A percentile compares a stretch with the other conserved stretches of the same genome.
Evolutionary conservation across 2,113 vertebrate species (phyloP).

Genomic region (Alligator mississippiensis): DNA sequence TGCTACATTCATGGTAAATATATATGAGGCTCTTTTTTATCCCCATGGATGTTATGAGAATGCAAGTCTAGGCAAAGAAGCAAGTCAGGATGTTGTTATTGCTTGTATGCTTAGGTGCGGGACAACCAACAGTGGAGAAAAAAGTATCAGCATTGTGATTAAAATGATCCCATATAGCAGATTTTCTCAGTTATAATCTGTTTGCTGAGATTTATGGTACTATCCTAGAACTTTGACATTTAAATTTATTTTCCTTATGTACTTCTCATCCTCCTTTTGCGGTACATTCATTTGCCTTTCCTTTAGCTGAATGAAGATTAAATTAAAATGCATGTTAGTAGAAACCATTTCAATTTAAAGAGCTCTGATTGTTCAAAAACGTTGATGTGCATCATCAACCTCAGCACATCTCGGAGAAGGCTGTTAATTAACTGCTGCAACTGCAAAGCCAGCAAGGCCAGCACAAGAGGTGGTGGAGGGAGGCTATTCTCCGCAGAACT

Average conservation of each 20-base stretch:
- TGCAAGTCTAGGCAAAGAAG: slow-evolving; percentile 17
- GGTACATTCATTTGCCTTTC: neutral
- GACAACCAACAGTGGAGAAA: slow-evolving; percentile 20
- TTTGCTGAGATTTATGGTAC: slow-evolving; percentile 42
- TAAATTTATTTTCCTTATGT: slow-evolving; percentile 8
- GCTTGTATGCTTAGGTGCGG: slow-evolving; percentile 7
- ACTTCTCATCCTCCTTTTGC: slow-evolving; percentile 33
- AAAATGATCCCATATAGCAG: slow-evolving; percentile 21
- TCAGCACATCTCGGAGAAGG: rapidly evolving
- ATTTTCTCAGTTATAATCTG: neutral
- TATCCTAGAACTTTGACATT: slow-evolving; percentile 27
- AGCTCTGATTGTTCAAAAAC: neutral
- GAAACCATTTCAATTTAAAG: neutral
- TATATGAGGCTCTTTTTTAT: neutral
- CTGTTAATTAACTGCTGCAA: rapidly evolving
- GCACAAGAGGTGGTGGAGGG: neutral
- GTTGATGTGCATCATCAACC: rapidly evolving
- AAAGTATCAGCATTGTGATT: slow-evolving; percentile 32
- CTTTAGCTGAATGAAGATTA: slow-evolving; percentile 36
- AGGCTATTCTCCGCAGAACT: rapidly evolving
- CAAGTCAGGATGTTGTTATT: slow-evolving; percentile 27
- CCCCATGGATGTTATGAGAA: slow-evolving; percentile 55
- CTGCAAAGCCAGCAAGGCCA: rapidly evolving
- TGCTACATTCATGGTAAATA: neutral
- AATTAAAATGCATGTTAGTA: slow-evolving; percentile 29